phyloP scores from a whole-genome alignment of 2,888 invertebrate species.

The Netelia inedita region DNA sequence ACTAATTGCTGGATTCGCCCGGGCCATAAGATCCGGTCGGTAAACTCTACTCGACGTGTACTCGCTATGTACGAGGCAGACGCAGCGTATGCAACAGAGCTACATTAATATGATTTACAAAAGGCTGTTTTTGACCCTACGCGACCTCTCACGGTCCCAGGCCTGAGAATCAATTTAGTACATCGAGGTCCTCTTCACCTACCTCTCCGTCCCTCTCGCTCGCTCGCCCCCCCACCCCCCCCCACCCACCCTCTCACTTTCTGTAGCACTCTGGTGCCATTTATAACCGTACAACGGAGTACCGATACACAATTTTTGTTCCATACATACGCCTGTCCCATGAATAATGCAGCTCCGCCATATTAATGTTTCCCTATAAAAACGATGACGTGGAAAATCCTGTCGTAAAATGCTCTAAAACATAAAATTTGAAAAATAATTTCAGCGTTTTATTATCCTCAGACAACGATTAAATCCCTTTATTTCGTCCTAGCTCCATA shows the following conservation, averaged over 20 bases:
- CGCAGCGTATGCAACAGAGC: constrained; percentile 65
- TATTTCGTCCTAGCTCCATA: background rate
- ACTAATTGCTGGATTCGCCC: constrained; percentile 79
- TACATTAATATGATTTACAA: constrained; percentile 81
- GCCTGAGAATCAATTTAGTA: constrained; percentile 82
- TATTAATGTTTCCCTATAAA: no score
- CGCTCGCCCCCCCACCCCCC: constrained; percentile 24
- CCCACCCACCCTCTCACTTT: constrained; percentile 9
- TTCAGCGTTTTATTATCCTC: constrained; percentile 8
- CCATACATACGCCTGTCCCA: no score
- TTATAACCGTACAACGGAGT: no score
- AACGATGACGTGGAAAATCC: no score
- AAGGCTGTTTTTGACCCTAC: constrained; percentile 69
- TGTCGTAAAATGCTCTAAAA: no score
- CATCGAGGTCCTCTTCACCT: constrained; percentile 42
- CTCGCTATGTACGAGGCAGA: background rate
- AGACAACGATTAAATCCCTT: constrained; percentile 41
- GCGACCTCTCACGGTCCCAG: constrained; percentile 74
- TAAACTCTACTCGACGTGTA: constrained; percentile 9
- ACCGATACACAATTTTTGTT: no score
- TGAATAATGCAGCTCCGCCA: no score
- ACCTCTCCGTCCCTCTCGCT: constrained; percentile 9
- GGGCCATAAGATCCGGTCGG: constrained; percentile 62
- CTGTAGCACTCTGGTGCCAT: background rate
- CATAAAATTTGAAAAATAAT: no score